phyloP scores from a whole-genome alignment of 2,888 invertebrate species.

The Operophtera brumata region DNA sequence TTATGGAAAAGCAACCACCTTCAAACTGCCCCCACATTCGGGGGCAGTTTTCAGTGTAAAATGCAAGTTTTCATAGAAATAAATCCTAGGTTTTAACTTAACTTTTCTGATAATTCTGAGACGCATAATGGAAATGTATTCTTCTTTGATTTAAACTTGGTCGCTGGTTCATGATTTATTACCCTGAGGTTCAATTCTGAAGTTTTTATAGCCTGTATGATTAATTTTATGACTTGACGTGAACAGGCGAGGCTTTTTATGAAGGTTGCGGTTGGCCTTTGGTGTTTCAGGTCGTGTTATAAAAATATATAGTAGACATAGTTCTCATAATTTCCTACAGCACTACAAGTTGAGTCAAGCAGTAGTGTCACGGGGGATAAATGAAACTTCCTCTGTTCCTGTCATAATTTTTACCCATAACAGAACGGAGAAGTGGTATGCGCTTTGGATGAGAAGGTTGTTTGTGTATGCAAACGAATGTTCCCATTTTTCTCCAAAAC shows the following conservation, averaged over 20 bases:
- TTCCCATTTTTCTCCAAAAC: no score
- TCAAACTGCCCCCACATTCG: background rate
- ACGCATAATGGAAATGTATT: conserved; percentile 54
- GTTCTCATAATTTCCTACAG: no score
- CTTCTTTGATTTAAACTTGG: conserved; percentile 50
- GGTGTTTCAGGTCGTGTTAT: conserved; percentile 1
- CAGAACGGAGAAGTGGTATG: no score
- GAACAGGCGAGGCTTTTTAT: conserved; percentile 19
- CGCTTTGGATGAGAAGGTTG: no score
- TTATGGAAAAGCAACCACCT: background rate
- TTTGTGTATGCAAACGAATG: no score
- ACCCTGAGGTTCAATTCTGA: conserved; percentile 29
- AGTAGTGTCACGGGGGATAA: no score
- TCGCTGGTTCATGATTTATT: conserved; percentile 44
- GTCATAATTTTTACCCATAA: no score
- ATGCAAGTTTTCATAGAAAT: no score
- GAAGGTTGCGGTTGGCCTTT: conserved; percentile 14
- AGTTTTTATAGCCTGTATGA: conserved; percentile 35
- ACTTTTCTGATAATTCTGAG: conserved; percentile 12
- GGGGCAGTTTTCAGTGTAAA: no score
- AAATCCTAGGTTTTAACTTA: no score
- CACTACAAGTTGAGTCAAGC: no score
- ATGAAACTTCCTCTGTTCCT: no score
- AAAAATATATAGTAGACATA: background rate
- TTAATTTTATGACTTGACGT: conserved; percentile 32